Percentiles rank a stretch among this genome's conserved stretches.
Evolutionary conservation across 1,140 invertebrate genomes (phyloP).

Genomic region (Aphelinus atriplicis): DNA sequence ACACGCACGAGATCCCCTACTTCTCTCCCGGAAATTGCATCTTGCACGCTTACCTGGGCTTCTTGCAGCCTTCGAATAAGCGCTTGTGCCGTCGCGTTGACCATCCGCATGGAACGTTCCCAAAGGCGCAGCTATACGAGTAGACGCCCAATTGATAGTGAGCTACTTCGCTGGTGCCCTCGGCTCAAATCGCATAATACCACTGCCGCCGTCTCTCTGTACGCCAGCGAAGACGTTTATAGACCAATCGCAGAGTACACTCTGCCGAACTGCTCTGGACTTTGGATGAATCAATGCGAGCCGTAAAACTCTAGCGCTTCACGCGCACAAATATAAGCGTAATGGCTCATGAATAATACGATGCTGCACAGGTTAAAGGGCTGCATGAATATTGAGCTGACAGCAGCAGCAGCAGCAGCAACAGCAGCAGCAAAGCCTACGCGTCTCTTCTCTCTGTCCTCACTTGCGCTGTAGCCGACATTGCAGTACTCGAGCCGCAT

Average conservation of each 20-base stretch:
- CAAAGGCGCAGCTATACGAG: background rate
- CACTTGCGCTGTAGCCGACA: background rate
- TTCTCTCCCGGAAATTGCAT: conserved; percentile 37
- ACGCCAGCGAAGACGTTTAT: background rate
- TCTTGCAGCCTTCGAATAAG: background rate
- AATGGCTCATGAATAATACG: conserved; percentile 24
- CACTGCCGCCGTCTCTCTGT: too few relatives aligned
- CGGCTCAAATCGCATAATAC: conserved; percentile 19
- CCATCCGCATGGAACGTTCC: background rate
- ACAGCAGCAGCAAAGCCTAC: too few relatives aligned
- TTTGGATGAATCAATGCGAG: conserved; percentile 15
- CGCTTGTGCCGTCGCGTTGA: background rate
- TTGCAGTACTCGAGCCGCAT: conserved; percentile 4
- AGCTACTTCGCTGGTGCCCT: conserved; percentile 10
- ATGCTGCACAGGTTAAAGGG: conserved; percentile 3
- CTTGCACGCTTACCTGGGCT: conserved; percentile 29
- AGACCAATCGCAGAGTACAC: background rate
- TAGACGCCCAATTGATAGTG: conserved; percentile 9
- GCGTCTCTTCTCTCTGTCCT: background rate
- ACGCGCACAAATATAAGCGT: background rate
- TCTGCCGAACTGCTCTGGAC: background rate
- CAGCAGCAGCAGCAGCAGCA: background rate
- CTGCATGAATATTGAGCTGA: conserved; percentile 26
- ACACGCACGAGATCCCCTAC: conserved; percentile 19
- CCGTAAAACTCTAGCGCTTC: background rate